Percentiles rank a stretch among this genome's conserved stretches.
phyloP scores from a whole-genome alignment of 2,113 vertebrate species.

The Calypte anna region DNA sequence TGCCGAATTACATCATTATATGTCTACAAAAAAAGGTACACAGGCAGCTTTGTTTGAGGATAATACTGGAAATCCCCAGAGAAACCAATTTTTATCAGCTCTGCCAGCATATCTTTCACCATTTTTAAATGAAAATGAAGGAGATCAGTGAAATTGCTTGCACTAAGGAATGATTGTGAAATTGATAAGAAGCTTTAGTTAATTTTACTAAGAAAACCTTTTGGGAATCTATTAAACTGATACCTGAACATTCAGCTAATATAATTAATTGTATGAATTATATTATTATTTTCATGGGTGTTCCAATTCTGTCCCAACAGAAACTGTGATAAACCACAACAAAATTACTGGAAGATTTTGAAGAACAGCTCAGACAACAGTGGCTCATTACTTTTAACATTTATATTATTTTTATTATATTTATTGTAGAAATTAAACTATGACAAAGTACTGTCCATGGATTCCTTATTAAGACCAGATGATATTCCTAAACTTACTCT shows the following conservation, averaged over 20 bases:
- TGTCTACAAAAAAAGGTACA: not conserved
- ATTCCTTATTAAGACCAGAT: slow-evolving; percentile 59
- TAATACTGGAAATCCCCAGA: not conserved
- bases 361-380: slow-evolving; percentile 53
- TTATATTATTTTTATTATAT: slow-evolving; percentile 69
- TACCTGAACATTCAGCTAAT: slow-evolving; percentile 65
- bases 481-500: not conserved
- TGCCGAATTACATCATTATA: not conserved
- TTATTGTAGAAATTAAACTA: slow-evolving; percentile 70
- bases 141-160: not conserved
- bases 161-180: not conserved
- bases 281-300: not conserved
- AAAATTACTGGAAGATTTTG: slow-evolving; percentile 24
- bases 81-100: not conserved
- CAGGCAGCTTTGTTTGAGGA: not conserved
- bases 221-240: slow-evolving; percentile 51
- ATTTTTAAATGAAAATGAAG: slow-evolving; percentile 14
- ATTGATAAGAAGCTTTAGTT: slow-evolving; percentile 34
- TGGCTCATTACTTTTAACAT: slow-evolving; percentile 50
- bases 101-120: not conserved
- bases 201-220: slow-evolving; percentile 60
- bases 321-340: not conserved
- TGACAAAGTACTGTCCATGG: slow-evolving; percentile 49
- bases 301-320: not conserved
- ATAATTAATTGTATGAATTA: slow-evolving; percentile 68